Evolutionary conservation across 2,797 vertebrate species (phyloP).

Genomic region (Epinephelus coioides): DNA sequence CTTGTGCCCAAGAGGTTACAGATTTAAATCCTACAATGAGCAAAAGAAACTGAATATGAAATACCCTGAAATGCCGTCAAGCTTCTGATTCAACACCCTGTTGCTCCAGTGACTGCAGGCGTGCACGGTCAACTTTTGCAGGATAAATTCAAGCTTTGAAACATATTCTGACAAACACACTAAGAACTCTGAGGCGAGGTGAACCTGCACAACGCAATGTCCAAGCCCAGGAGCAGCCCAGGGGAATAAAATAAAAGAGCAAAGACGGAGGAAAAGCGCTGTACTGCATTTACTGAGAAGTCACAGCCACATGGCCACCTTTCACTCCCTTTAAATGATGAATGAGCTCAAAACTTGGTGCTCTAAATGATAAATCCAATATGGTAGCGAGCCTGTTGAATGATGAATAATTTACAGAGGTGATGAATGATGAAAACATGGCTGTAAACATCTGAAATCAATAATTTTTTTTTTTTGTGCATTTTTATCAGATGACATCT

Average conservation of each 20-base stretch:
- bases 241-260: not conserved
- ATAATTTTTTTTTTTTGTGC: too few relatives aligned
- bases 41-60: not conserved
- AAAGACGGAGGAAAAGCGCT: not conserved
- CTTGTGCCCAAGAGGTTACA: not conserved
- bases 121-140: not conserved
- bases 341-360: not conserved
- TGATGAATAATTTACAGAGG: not conserved
- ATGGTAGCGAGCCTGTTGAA: not conserved
- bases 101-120: not conserved
- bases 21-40: constrained; percentile 23
- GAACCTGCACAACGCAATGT: constrained; percentile 11
- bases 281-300: not conserved
- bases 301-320: not conserved
- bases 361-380: constrained; percentile 1
- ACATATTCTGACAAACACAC: constrained; percentile 3
- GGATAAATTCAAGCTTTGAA: constrained; percentile 2
- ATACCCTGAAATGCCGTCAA: not conserved
- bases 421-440: constrained; percentile 16
- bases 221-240: constrained; percentile 21
- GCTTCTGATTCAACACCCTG: not conserved
- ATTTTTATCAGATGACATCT: not conserved
- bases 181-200: not conserved
- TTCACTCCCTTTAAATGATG: constrained; percentile 31
- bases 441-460: constrained; percentile 3